Percentiles rank a stretch among this genome's conserved stretches.
Evolutionary conservation across 2,113 vertebrate genomes (phyloP).

Genomic region (Agapornis roseicollis): DNA sequence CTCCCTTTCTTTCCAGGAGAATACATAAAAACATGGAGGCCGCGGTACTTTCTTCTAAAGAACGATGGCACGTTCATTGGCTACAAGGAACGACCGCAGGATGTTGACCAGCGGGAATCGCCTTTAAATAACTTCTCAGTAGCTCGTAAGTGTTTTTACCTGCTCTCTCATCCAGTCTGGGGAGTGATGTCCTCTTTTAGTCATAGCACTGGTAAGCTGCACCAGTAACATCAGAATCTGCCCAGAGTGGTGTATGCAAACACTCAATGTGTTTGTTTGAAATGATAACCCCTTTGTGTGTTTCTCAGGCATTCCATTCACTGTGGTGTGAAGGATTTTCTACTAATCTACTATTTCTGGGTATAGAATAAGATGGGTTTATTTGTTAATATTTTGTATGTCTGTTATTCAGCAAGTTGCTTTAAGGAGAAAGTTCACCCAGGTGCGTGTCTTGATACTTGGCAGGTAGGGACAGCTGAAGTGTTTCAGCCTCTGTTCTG

Average conservation of each 20-base stretch:
- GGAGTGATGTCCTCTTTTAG: neutral
- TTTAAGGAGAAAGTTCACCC: neutral
- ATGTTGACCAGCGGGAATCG: conserved; percentile 92
- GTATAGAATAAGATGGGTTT: neutral
- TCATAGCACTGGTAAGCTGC: neutral
- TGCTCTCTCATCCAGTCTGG: neutral
- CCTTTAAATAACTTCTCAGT: conserved; percentile 99
- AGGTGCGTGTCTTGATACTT: accelerated
- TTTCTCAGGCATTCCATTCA: too few relatives aligned
- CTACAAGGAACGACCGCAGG: conserved; percentile 95
- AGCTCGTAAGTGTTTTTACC: conserved; percentile 85
- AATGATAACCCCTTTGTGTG: neutral
- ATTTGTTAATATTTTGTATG: neutral
- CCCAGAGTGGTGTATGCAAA: neutral
- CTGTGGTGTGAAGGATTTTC: neutral
- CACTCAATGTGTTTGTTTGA: neutral
- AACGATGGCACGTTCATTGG: conserved; percentile 95
- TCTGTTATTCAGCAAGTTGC: neutral
- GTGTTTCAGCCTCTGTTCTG: neutral
- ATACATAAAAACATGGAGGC: conserved; percentile 98
- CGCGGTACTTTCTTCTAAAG: conserved; percentile 94
- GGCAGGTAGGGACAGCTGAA: neutral
- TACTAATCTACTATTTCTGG: neutral
- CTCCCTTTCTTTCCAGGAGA: conserved; percentile 79
- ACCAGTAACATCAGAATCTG: neutral